These are phyloP conservation scores for Paramuricea clavata DNA, from an alignment of 92 coral and sea anemone species.

Conservation along the genomic window DNA sequence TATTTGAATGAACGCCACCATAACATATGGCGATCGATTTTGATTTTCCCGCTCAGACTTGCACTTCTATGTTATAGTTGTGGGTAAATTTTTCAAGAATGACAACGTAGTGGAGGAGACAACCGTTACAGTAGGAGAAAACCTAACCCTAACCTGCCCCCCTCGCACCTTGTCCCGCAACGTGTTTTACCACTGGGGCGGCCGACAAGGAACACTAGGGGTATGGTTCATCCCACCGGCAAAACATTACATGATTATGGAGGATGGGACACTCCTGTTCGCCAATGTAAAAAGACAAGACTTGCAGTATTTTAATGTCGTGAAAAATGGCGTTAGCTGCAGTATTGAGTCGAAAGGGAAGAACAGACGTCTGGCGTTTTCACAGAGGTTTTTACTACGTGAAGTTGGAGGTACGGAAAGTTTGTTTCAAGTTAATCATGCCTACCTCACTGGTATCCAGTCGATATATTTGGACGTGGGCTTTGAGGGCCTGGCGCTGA, in stretches of 20 bases:
- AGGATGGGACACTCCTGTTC: constrained; percentile 34
- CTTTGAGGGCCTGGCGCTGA: too few species aligned
- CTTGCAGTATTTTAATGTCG: too few species aligned
- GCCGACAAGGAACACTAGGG: neutral
- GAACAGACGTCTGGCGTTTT: constrained; percentile 9
- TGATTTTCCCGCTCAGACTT: too few species aligned
- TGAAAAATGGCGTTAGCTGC: constrained; percentile 37
- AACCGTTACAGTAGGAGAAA: constrained; percentile 21
- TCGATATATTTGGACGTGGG: too few species aligned
- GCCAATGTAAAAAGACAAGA: too few species aligned
- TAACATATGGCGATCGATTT: too few species aligned
- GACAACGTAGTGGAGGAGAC: neutral
- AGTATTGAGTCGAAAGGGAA: constrained; percentile 43
- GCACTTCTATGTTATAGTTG: constrained; percentile 6
- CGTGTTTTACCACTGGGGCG: constrained; percentile 45
- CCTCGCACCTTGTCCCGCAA: constrained; percentile 28
- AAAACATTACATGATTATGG: constrained; percentile 42
- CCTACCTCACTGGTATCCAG: too few species aligned
- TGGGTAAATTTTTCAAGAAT: constrained; percentile 12
- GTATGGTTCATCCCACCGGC: constrained; percentile 23
- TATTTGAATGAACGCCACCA: too few species aligned
- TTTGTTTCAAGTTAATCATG: neutral
- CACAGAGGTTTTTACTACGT: constrained; percentile 28
- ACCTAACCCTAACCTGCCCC: constrained; percentile 27
- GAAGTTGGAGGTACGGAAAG: constrained; percentile 19